A percentile compares a stretch with the other conserved stretches of the same genome.
phyloP scores from a whole-genome alignment of 2,888 invertebrate species.

The Barypeithes pellucidus region DNA sequence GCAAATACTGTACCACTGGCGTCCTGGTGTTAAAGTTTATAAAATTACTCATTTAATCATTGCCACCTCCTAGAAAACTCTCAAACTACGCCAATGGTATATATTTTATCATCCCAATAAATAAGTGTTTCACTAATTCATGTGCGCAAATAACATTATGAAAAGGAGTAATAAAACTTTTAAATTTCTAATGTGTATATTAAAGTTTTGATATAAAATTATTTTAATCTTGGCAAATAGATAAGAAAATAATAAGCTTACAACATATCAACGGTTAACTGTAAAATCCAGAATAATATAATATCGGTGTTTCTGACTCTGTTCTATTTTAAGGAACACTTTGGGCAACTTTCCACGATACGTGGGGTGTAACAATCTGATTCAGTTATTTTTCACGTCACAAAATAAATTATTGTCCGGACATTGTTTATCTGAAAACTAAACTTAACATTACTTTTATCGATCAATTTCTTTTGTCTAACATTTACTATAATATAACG shows the following conservation, averaged over 20 bases:
- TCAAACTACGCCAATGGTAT: no score
- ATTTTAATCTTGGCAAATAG: conserved; percentile 20
- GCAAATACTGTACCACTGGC: no score
- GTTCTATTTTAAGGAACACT: conserved; percentile 63
- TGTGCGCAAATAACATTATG: no score
- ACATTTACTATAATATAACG: no score
- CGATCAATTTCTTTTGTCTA: no score
- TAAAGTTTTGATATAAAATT: neutral
- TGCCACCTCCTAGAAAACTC: no score
- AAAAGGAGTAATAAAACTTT: neutral
- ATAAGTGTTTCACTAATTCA: no score
- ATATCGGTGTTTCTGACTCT: conserved; percentile 55
- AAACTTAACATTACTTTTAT: neutral
- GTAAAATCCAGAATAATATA: conserved; percentile 37
- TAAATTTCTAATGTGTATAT: neutral
- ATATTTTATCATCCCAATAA: no score
- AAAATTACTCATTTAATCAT: no score
- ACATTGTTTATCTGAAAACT: neutral
- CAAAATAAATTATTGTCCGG: conserved; percentile 3
- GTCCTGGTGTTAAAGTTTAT: no score
- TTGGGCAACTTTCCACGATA: conserved; percentile 66
- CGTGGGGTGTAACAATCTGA: conserved; percentile 59
- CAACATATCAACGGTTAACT: conserved; percentile 8
- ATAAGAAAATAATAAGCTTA: conserved; percentile 35
- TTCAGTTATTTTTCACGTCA: conserved; percentile 60